phyloP scores from a whole-genome alignment of 1,140 invertebrate species.

The Leptinotarsa undecemlineata region DNA sequence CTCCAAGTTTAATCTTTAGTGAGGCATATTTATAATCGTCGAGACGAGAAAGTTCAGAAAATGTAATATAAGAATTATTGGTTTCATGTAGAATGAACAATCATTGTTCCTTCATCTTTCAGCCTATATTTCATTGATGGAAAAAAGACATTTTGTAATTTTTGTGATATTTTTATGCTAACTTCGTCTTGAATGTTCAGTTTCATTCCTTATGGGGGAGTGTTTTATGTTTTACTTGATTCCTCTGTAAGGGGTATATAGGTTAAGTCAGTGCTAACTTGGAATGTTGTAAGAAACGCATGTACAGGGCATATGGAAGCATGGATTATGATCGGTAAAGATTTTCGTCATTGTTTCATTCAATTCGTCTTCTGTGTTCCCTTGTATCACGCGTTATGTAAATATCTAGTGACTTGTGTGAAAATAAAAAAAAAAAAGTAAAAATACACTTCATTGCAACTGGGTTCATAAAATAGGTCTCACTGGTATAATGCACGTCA shows the following conservation, averaged over 20 bases:
- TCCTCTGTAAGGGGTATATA: not conserved
- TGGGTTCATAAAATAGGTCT: no score
- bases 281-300: not conserved
- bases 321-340: no score
- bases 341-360: no score
- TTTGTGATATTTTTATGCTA: not conserved
- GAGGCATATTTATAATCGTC: no score
- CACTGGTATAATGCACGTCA: no score
- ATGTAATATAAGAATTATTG: no score
- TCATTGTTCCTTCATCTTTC: not conserved
- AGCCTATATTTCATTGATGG: not conserved
- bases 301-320: no score
- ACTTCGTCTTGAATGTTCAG: not conserved
- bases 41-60: no score
- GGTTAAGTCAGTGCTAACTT: not conserved
- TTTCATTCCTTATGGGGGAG: not conserved
- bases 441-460: not conserved
- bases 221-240: not conserved
- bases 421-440: not conserved
- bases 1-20: no score
- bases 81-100: no score
- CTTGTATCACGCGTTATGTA: not conserved
- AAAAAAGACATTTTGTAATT: conserved; percentile 9
- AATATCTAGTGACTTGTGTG: not conserved
- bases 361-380: no score